Conservation (phyloP, 2,888 invertebrate species). For the Acronicta leporina region DNA sequence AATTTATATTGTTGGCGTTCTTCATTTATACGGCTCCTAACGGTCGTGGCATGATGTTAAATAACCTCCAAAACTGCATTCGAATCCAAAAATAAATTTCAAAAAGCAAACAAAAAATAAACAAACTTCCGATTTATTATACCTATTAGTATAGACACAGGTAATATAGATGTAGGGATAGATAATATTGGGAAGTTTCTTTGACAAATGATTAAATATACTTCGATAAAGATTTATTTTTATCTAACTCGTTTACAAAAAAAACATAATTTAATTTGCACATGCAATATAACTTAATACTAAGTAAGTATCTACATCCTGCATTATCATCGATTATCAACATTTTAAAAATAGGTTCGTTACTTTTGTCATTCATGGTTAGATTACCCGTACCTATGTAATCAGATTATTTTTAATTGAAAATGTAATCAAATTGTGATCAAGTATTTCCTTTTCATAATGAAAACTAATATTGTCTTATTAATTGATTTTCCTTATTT, state of each 20-base stretch:
- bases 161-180: no score
- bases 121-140: no score
- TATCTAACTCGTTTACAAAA: neutral
- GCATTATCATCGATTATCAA: neutral
- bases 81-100: no score
- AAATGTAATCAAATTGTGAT: neutral
- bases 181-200: neutral
- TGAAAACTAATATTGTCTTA: no score
- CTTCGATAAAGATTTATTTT: constrained; percentile 3
- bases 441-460: neutral
- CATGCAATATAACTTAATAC: no score
- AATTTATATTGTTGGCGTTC: constrained; percentile 3
- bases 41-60: no score
- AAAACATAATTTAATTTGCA: no score
- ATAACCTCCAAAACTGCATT: no score
- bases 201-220: neutral
- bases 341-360: neutral
- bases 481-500: neutral
- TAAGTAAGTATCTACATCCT: neutral
- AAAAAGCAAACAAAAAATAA: no score
- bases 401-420: neutral
- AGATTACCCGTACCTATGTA: neutral
- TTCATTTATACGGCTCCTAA: no score
- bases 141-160: no score
- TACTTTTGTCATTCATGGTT: neutral